phyloP scores from a whole-genome alignment of 2,113 vertebrate species.

The Psittacula cyanocephala region DNA sequence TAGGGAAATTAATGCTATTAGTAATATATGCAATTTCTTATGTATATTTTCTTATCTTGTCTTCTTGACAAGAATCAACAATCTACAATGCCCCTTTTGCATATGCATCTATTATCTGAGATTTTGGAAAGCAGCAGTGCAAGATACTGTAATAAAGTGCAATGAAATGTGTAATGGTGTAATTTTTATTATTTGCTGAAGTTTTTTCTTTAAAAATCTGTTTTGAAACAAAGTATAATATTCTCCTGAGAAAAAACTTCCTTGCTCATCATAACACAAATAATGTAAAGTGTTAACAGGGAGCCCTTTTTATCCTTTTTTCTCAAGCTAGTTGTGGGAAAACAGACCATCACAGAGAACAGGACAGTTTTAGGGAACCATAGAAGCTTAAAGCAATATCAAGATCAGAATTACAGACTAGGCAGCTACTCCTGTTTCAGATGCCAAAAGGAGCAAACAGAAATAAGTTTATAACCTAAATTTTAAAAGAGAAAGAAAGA shows the following conservation, averaged over 20 bases:
- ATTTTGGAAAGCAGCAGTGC: background rate
- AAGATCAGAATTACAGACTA: background rate
- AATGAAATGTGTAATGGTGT: constrained; percentile 5
- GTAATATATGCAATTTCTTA: background rate
- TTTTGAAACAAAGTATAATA: constrained; percentile 25
- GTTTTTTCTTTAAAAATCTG: constrained; percentile 33
- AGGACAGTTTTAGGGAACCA: background rate
- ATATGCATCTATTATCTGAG: background rate
- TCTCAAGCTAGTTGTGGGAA: background rate
- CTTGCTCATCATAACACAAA: background rate
- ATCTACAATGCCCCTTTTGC: background rate
- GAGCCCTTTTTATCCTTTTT: background rate
- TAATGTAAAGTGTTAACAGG: background rate
- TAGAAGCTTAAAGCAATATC: background rate
- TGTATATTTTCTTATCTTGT: background rate
- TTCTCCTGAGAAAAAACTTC: background rate
- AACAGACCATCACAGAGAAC: background rate
- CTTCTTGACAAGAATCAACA: constrained; percentile 23
- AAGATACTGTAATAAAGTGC: background rate
- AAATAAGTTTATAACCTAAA: background rate
- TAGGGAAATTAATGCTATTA: background rate
- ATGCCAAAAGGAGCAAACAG: background rate
- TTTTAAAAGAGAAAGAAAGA: rapidly evolving
- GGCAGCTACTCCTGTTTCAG: background rate
- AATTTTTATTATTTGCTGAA: constrained; percentile 2